Percentiles rank a stretch among this genome's conserved stretches.
Conservation (phyloP, 2,113 vertebrate species). For the Uropsilus gracilis region DNA sequence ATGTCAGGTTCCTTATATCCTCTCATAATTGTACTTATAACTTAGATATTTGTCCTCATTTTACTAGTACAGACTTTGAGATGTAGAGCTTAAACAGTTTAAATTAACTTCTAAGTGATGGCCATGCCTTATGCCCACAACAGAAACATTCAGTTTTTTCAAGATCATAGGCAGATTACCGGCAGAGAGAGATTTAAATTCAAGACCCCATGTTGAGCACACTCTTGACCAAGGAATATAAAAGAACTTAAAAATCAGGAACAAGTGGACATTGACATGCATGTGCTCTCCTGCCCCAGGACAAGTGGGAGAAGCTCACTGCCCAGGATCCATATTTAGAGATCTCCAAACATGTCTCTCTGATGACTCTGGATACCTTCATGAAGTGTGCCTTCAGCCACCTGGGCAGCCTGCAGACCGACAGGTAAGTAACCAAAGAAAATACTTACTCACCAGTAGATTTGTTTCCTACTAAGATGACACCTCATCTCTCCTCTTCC, state of each 20-base stretch:
- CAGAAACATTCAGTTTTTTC: neutral
- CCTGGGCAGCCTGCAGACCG: slow-evolving; percentile 87
- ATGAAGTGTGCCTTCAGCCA: slow-evolving; percentile 94
- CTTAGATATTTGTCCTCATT: neutral
- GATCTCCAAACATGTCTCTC: slow-evolving; percentile 89
- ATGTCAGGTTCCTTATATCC: neutral
- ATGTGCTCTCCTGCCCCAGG: slow-evolving; percentile 79
- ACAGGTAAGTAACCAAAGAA: slow-evolving; percentile 84
- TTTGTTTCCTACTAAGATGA: neutral
- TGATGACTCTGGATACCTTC: slow-evolving; percentile 94
- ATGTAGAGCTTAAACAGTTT: too few relatives aligned
- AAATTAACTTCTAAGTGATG: too few relatives aligned
- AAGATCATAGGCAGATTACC: neutral
- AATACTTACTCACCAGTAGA: neutral
- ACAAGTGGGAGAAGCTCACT: slow-evolving; percentile 90
- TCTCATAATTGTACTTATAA: neutral
- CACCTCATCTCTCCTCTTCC: neutral
- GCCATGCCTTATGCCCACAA: too few relatives aligned
- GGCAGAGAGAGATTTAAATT: neutral
- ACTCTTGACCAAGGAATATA: neutral
- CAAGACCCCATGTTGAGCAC: neutral
- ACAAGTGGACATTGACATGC: neutral
- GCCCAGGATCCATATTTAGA: slow-evolving; percentile 86
- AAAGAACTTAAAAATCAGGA: neutral
- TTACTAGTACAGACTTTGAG: neutral